Evolutionary conservation across 2,888 invertebrate species (phyloP).

Genomic region (Lottia gigantea): DNA sequence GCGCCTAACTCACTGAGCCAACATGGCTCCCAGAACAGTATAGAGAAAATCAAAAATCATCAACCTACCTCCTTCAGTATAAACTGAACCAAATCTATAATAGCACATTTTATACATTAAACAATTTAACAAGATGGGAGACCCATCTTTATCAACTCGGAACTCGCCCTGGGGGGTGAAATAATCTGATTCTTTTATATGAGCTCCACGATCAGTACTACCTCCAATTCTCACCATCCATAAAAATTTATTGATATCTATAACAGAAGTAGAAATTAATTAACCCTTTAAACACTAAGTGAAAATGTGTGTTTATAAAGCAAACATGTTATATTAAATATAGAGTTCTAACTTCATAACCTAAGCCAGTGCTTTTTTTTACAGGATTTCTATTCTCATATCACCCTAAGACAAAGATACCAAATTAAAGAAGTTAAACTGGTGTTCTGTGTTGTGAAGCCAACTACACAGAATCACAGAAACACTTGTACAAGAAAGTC

Average conservation of each 20-base stretch:
- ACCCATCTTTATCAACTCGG: slow-evolving; percentile 93
- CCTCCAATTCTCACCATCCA: slow-evolving; percentile 99
- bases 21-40: neutral
- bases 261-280: slow-evolving; percentile 19
- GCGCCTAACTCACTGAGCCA: too few relatives aligned
- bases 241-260: slow-evolving; percentile 97
- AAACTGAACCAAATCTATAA: slow-evolving; percentile 95
- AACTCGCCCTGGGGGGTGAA: slow-evolving; percentile 96
- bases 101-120: slow-evolving; percentile 99
- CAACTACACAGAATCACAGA: too few relatives aligned
- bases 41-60: neutral
- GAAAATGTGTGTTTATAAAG: too few relatives aligned
- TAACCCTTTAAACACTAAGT: too few relatives aligned
- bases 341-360: too few relatives aligned
- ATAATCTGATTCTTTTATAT: slow-evolving; percentile 96
- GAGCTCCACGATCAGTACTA: slow-evolving; percentile 91
- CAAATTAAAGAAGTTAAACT: too few relatives aligned
- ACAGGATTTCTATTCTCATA: too few relatives aligned
- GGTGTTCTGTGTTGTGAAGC: too few relatives aligned
- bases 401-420: too few relatives aligned
- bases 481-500: too few relatives aligned
- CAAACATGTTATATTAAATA: too few relatives aligned
- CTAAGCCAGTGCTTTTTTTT: too few relatives aligned
- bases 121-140: slow-evolving; percentile 90
- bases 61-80: slow-evolving; percentile 86